Evolutionary conservation across 2,797 vertebrate genomes (phyloP), one percentile per base, ranked within the genome.

Genomic region (Ctenopoma kingsleyae): DNA sequence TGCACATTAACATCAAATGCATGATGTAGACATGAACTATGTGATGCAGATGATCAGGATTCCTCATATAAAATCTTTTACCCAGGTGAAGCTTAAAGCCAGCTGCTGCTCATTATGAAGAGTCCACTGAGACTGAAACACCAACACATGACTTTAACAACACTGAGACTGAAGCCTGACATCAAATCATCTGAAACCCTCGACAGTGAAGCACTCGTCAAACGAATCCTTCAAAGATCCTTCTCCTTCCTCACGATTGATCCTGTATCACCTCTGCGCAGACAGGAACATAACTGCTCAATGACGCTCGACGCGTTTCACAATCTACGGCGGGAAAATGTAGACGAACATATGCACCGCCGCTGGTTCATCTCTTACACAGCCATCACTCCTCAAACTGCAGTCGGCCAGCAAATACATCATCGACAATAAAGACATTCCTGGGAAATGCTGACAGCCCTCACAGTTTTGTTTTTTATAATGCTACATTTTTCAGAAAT

Each of bases 401-500:
- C 10, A 20, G 44, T 50, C 56, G 61, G 59, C 53, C 67, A 41
- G 35, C 30, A 32, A 67, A 68, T 19, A 54, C 59, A 64, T 63
- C 44, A 30, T 51, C 44, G 19, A 66, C 66, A 48, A 17, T n/a
- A 69, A 67, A 80, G 63, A 82, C 83, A 67, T 82, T 90, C 84
- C 72, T 62, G 64, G 58, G 43, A 77, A 75, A 70, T 3, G 52
- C 83, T 13, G 52, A 67, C 68, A 73, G 47, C 80, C 76, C 84
- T 89, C 84, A 87, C 87, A 89, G 76, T 84, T 87, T 81, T 19
- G 56, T 9, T 74, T 70, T n/a, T 43, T 56, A 52, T 67, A 70
- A 90, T 89, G 87, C 91, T 92, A 93, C 91, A 91, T 90, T 38
- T 40, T 81, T 71, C 60, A 78, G 73, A 80, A 87, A 78, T 30